Percentiles rank a stretch among this genome's conserved stretches.
phyloP scores from a whole-genome alignment of 2,888 invertebrate species.

The Hetaerina titia region DNA sequence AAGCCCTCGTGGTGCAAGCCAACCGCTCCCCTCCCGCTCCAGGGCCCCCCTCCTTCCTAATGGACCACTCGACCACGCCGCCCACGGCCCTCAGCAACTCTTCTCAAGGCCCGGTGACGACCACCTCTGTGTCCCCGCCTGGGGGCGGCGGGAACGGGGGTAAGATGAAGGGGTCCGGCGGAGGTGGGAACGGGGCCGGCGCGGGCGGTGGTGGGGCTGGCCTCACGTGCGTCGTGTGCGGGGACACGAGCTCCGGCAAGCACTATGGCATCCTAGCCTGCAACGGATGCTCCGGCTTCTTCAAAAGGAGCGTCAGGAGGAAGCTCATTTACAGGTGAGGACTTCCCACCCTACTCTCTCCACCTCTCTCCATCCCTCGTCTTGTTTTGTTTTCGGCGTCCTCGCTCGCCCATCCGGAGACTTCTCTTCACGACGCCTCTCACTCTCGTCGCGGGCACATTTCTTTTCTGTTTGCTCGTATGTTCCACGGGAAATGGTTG shows the following conservation, averaged over 20 bases:
- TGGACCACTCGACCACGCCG: conserved; percentile 77
- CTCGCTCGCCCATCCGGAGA: neutral
- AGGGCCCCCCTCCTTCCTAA: conserved; percentile 70
- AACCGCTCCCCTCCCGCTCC: conserved; percentile 82
- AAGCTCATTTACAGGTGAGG: conserved; percentile 97
- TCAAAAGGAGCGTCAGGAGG: conserved; percentile 96
- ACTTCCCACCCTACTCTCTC: too few species aligned
- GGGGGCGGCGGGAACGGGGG: neutral
- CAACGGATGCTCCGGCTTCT: conserved; percentile 99
- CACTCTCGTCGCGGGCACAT: neutral
- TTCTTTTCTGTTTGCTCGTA: neutral
- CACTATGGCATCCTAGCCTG: conserved; percentile 99
- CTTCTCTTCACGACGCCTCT: neutral
- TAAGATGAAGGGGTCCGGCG: neutral
- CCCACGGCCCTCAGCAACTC: conserved; percentile 75
- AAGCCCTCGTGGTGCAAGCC: conserved; percentile 82
- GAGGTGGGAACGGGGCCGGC: conserved; percentile 38
- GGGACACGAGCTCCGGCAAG: conserved; percentile 97
- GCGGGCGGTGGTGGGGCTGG: conserved; percentile 77
- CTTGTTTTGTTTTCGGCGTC: neutral
- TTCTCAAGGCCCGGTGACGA: conserved; percentile 7
- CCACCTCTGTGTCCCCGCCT: conserved; percentile 70
- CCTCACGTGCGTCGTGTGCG: conserved; percentile 96
- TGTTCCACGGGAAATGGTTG: neutral
- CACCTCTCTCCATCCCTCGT: neutral